Percentiles rank a stretch among this genome's conserved stretches.
Evolutionary conservation across 2,797 vertebrate species (phyloP).

Genomic region (Siniperca obscura): DNA sequence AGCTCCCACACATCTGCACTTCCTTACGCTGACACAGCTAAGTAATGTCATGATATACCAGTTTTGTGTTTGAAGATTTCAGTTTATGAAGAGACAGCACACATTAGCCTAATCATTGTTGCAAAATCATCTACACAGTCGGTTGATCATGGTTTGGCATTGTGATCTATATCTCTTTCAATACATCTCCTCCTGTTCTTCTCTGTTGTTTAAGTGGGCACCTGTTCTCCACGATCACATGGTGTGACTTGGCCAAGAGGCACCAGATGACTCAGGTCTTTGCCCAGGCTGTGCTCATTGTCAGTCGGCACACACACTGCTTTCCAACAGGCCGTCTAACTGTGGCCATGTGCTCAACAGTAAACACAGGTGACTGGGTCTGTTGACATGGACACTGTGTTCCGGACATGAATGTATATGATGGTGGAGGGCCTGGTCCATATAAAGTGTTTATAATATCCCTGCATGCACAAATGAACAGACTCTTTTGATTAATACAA

Average conservation of each 20-base stretch:
- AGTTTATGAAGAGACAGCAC: background rate
- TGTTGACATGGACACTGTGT: slow-evolving; percentile 55
- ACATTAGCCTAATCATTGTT: background rate
- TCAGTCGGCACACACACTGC: slow-evolving; percentile 63
- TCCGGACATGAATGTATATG: slow-evolving; percentile 1
- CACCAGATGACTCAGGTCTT: slow-evolving; percentile 78
- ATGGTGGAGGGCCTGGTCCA: background rate
- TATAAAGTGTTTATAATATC: slow-evolving; percentile 13
- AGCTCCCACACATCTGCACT: slow-evolving; percentile 48
- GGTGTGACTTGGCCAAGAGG: slow-evolving; percentile 67
- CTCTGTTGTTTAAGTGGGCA: slow-evolving; percentile 51
- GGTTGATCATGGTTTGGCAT: background rate
- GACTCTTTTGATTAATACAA: background rate
- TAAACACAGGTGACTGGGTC: slow-evolving; percentile 59
- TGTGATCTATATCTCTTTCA: slow-evolving; percentile 22
- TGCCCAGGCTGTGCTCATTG: slow-evolving; percentile 68
- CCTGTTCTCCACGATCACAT: slow-evolving; percentile 71
- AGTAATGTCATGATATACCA: slow-evolving; percentile 8
- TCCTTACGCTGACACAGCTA: slow-evolving; percentile 24
- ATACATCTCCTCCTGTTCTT: background rate
- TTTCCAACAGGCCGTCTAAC: slow-evolving; percentile 63
- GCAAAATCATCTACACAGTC: background rate
- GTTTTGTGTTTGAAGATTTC: slow-evolving; percentile 13
- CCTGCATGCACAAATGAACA: background rate
- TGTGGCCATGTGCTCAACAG: slow-evolving; percentile 70